Percentiles rank a stretch among this genome's conserved stretches.
Conservation (phyloP, 2,113 vertebrate genomes). For the Atlantisia rogersi region DNA sequence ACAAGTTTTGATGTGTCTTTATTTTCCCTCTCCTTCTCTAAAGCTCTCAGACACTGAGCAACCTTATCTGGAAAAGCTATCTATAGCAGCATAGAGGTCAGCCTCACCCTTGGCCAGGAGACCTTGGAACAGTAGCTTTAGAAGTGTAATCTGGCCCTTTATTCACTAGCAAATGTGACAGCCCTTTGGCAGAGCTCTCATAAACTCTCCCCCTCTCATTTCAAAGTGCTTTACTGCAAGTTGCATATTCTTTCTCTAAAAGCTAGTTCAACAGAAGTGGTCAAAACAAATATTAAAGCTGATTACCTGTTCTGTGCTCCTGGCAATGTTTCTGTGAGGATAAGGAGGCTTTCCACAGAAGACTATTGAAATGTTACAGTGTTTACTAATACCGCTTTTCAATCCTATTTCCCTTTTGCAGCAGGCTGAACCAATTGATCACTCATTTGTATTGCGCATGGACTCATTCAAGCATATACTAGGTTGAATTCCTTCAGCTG, state of each 20-base stretch:
- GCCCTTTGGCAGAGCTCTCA: not conserved
- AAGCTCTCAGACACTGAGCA: not conserved
- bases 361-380: not conserved
- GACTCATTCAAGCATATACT: not conserved
- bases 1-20: not conserved
- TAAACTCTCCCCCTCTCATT: not conserved
- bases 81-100: not conserved
- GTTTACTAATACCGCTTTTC: not conserved
- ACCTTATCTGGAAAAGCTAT: not conserved
- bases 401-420: not conserved
- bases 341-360: not conserved
- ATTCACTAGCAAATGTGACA: not conserved
- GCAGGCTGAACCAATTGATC: not conserved
- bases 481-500: not conserved
- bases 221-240: not conserved
- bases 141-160: not conserved
- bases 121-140: not conserved
- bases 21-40: not conserved
- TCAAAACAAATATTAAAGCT: not conserved
- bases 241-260: not conserved
- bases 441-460: not conserved
- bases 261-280: not conserved
- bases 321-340: not conserved
- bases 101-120: not conserved
- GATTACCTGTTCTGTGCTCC: not conserved